phyloP scores from a whole-genome alignment of 2,888 invertebrate genomes.

The Eupithecia subfuscata region DNA sequence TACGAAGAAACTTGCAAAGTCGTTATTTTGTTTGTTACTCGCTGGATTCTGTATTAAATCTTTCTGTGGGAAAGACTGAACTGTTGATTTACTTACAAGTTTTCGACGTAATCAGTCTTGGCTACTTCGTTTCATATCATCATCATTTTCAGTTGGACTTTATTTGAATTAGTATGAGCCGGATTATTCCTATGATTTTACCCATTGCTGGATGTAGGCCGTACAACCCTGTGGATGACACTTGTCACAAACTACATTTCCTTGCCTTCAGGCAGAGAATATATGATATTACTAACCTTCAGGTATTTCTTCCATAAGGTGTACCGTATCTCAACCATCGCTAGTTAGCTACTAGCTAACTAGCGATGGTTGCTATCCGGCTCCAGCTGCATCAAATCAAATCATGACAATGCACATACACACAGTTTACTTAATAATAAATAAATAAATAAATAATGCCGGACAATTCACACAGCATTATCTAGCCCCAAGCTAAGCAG shows the following conservation, averaged over 20 bases:
- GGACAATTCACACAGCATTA: too few relatives aligned
- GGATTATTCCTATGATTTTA: not conserved
- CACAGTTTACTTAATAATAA: too few relatives aligned
- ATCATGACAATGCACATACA: too few relatives aligned
- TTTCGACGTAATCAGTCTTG: not conserved
- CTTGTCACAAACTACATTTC: not conserved
- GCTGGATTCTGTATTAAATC: not conserved
- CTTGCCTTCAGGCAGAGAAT: not conserved
- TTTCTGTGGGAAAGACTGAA: not conserved
- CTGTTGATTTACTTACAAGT: conserved; percentile 3
- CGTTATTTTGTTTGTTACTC: conserved; percentile 12
- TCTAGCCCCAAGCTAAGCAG: too few relatives aligned
- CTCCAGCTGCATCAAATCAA: not conserved
- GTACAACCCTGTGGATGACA: not conserved
- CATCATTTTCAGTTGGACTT: not conserved
- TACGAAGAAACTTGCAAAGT: conserved; percentile 15
- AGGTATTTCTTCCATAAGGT: not conserved
- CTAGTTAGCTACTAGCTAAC: too few relatives aligned
- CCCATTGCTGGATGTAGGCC: not conserved
- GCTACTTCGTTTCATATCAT: not conserved
- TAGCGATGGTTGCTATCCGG: too few relatives aligned
- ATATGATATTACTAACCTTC: too few relatives aligned
- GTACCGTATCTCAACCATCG: not conserved
- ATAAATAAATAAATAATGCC: too few relatives aligned
- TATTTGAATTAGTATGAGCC: not conserved